Evolutionary conservation across 1,140 invertebrate species (phyloP).

Genomic region (Samia ricini): DNA sequence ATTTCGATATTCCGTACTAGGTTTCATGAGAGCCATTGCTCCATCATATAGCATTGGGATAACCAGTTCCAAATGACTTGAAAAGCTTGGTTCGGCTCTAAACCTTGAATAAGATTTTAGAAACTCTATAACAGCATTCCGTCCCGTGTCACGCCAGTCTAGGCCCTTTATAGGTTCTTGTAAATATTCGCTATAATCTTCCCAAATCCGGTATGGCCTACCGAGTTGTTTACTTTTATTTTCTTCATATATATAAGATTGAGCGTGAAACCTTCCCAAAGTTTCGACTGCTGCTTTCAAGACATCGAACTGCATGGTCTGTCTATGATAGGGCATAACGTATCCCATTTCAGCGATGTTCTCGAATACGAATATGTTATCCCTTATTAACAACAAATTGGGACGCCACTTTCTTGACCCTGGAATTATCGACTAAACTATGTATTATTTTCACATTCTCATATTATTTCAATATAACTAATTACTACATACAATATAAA

Average conservation of each 20-base stretch:
- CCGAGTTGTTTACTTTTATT: conserved; percentile 54
- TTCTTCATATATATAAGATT: conserved; percentile 77
- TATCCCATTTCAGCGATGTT: conserved; percentile 51
- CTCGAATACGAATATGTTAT: conserved; percentile 61
- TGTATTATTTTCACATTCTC: not conserved
- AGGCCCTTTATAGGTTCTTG: conserved; percentile 46
- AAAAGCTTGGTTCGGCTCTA: conserved; percentile 37
- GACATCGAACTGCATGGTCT: conserved; percentile 68
- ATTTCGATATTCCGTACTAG: conserved; percentile 76
- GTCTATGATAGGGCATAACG: conserved; percentile 38
- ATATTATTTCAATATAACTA: not conserved
- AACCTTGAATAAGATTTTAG: conserved; percentile 64
- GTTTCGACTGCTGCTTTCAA: conserved; percentile 71
- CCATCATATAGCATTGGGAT: conserved; percentile 56
- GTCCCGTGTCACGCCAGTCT: conserved; percentile 67
- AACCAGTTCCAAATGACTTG: conserved; percentile 27
- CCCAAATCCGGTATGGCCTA: conserved; percentile 64
- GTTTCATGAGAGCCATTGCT: conserved; percentile 67
- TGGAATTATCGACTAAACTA: conserved; percentile 18
- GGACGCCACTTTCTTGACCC: conserved; percentile 50
- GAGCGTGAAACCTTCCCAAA: conserved; percentile 78
- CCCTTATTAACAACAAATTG: conserved; percentile 37
- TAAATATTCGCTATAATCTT: conserved; percentile 77
- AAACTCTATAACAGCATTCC: conserved; percentile 64
- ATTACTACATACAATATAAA: not conserved